Evolutionary conservation across 2,113 vertebrate genomes (phyloP), one percentile per base, ranked within the genome.

Genomic region (Calypte anna): DNA sequence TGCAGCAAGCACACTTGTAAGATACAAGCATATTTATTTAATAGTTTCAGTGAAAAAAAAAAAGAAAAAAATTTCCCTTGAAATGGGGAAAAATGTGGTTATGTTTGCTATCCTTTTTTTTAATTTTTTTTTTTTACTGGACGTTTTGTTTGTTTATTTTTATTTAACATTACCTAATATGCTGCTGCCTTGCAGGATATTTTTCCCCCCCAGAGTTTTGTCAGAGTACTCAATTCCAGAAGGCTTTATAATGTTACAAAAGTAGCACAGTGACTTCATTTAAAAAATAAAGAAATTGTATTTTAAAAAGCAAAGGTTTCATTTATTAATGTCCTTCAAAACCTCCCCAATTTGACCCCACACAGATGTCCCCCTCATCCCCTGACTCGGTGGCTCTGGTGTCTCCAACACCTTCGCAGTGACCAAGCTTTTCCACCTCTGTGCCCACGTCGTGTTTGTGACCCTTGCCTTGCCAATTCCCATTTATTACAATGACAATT

Each of bases 1-100:
- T 97, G 96, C 96, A 96, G 95, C 87, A 88, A 88, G 82, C 82
- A 91, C 90, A 91, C 48, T 94, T 94, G 91, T 86, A 96, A 97
- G 95, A 94, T 96, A 83, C 79, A 88, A 91, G 68, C 94, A 93
- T 95, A 95, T 96, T 96, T 95, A 95, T 94, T 94, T 94, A 91
- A 96, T 95, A 91, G 27, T 88, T 94, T 91, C 69, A 90, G 82
- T 80, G 85, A 12, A 68, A 22, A 90, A 96, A 96, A 92, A 31
- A 27, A 3, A 10, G 13, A 69, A 48, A 38, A 78, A 55, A 24
- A 33, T 86, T 31, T 73, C 70, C 25, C 22, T 85, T 79, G 38
- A 85, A 95, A 85, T 63, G 20, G 33, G 31, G 15, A 73, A 67
- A 87, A 94, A 82, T 76, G 43, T 80, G 55, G 7, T 73, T 88